phyloP scores from a whole-genome alignment of 2,888 invertebrate species.

The Sinotaia quadrata region DNA sequence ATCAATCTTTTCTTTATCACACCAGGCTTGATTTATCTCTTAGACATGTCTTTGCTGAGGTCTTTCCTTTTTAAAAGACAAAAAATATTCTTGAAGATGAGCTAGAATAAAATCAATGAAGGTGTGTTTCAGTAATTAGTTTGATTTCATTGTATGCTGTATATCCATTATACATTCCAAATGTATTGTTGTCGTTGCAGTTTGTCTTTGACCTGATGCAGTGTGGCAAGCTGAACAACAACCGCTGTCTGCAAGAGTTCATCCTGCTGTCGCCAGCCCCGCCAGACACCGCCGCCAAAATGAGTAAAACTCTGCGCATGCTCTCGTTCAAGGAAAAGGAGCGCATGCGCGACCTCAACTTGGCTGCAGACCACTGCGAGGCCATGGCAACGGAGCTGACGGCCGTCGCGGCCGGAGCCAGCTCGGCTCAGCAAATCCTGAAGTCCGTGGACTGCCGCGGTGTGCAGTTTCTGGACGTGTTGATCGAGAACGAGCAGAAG shows the following conservation, averaged over 20 bases:
- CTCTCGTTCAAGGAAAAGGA: constrained; percentile 95
- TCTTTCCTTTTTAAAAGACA: too few relatives aligned
- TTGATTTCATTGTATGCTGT: too few relatives aligned
- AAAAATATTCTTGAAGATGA: too few relatives aligned
- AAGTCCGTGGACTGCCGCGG: constrained; percentile 95
- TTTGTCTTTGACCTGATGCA: constrained; percentile 99
- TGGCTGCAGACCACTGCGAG: constrained; percentile 96
- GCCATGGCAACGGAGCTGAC: constrained; percentile 97
- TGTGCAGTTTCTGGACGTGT: constrained; percentile 93
- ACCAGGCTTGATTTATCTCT: too few relatives aligned
- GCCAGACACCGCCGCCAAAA: constrained; percentile 97
- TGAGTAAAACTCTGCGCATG: constrained; percentile 83
- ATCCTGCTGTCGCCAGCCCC: constrained; percentile 99
- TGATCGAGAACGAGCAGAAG: constrained; percentile 99
- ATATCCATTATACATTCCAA: too few relatives aligned
- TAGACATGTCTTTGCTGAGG: too few relatives aligned
- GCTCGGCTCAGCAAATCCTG: constrained; percentile 93
- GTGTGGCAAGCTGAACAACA: constrained; percentile 91
- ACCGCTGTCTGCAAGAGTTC: constrained; percentile 97
- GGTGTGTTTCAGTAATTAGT: too few relatives aligned
- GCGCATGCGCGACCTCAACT: constrained; percentile 94
- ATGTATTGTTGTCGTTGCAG: constrained; percentile 68
- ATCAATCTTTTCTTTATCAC: too few relatives aligned
- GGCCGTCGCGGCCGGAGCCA: constrained; percentile 92
- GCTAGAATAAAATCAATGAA: too few relatives aligned